Percentiles rank a stretch among this genome's conserved stretches.
These are phyloP conservation scores for Labroides dimidiatus DNA, from an alignment of 2,797 vertebrate species.

Conservation along the genomic window DNA sequence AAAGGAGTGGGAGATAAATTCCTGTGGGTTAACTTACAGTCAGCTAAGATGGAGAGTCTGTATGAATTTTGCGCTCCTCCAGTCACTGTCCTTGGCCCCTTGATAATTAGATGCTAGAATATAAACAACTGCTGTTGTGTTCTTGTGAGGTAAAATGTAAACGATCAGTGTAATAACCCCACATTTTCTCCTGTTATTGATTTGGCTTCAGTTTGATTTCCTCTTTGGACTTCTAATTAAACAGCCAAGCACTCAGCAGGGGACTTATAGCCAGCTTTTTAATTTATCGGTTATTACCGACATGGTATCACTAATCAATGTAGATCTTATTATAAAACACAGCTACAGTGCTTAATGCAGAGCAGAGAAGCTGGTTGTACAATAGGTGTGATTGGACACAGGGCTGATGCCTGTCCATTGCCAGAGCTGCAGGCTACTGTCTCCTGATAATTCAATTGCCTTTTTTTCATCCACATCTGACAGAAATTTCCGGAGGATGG, in stretches of 20 bases:
- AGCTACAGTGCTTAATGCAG: slow-evolving; percentile 35
- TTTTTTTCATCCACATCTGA: slow-evolving; percentile 65
- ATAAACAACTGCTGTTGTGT: slow-evolving; percentile 8
- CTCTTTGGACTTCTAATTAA: slow-evolving; percentile 77
- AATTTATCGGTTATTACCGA: slow-evolving; percentile 69
- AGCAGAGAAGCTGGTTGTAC: slow-evolving; percentile 20
- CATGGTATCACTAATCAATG: slow-evolving; percentile 71
- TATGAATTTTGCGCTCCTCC: slow-evolving; percentile 6
- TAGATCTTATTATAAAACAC: slow-evolving; percentile 61
- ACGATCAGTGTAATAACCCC: slow-evolving; percentile 23
- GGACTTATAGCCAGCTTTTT: slow-evolving; percentile 57
- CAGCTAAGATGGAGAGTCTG: neutral
- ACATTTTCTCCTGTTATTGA: slow-evolving; percentile 67
- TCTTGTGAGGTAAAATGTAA: slow-evolving; percentile 28
- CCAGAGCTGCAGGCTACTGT: slow-evolving; percentile 50
- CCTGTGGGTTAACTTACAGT: slow-evolving; percentile 4
- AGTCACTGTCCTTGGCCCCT: slow-evolving; percentile 24
- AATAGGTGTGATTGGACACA: slow-evolving; percentile 52
- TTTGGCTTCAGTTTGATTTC: slow-evolving; percentile 73
- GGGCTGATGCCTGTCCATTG: slow-evolving; percentile 31
- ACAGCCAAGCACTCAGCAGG: slow-evolving; percentile 54
- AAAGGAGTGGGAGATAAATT: slow-evolving; percentile 5
- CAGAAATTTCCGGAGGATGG: slow-evolving; percentile 62
- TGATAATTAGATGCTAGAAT: slow-evolving; percentile 14
- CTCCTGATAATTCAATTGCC: slow-evolving; percentile 58